These are phyloP conservation scores for Drosophila anomelani DNA, from an alignment of 2,888 invertebrate species.

Conservation along the genomic window DNA sequence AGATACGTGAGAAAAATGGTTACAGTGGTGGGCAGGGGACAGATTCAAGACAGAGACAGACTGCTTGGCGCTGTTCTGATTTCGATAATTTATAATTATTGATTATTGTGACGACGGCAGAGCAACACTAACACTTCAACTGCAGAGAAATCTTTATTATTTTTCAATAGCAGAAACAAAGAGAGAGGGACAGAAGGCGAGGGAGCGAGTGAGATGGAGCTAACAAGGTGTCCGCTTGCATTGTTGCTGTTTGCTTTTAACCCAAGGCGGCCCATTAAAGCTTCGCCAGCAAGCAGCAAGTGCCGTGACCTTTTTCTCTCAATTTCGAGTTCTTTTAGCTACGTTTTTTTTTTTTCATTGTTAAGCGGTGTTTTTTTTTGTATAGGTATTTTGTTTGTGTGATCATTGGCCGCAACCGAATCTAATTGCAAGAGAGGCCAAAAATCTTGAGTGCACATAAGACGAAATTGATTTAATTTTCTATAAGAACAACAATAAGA, in stretches of 20 bases:
- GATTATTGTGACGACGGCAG: slow-evolving; percentile 27
- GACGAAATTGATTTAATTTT: not conserved
- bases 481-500: not conserved
- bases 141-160: slow-evolving; percentile 64
- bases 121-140: slow-evolving; percentile 38
- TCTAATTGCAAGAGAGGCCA: slow-evolving; percentile 66
- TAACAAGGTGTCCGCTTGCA: slow-evolving; percentile 27
- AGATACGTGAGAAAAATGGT: not conserved
- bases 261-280: slow-evolving; percentile 75
- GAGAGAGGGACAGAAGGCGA: not conserved
- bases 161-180: slow-evolving; percentile 26
- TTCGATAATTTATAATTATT: slow-evolving; percentile 27
- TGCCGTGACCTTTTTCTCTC: slow-evolving; percentile 73
- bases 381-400: slow-evolving; percentile 14
- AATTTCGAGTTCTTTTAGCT: slow-evolving; percentile 67
- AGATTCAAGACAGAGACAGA: slow-evolving; percentile 28
- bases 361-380: slow-evolving; percentile 13
- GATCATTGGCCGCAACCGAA: slow-evolving; percentile 57
- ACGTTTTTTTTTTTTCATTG: slow-evolving; percentile 22
- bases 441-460: slow-evolving; percentile 44
- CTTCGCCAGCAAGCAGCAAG: slow-evolving; percentile 60
- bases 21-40: not conserved
- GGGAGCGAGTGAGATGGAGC: not conserved
- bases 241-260: slow-evolving; percentile 32
- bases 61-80: slow-evolving; percentile 43